These are phyloP conservation scores for Colletes gigas DNA, from an alignment of 1,140 invertebrate species.

Conservation along the genomic window DNA sequence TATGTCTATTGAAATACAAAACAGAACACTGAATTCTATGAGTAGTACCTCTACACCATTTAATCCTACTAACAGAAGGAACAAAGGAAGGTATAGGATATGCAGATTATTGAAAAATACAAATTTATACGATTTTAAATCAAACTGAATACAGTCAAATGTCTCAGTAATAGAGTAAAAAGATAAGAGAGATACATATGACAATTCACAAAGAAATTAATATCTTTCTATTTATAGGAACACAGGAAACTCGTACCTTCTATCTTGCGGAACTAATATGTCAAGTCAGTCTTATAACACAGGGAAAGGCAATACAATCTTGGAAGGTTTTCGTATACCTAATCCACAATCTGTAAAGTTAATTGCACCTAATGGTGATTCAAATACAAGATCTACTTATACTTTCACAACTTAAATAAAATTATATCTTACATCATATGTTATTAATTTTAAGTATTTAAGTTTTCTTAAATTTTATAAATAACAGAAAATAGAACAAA, in stretches of 20 bases:
- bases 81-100: conserved; percentile 7
- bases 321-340: conserved; percentile 17
- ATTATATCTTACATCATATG: background rate
- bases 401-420: background rate
- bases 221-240: background rate
- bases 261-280: background rate
- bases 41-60: background rate
- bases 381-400: background rate
- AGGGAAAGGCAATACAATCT: background rate
- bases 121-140: background rate
- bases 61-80: background rate
- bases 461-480: background rate
- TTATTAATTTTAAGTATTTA: too few relatives aligned
- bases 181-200: background rate
- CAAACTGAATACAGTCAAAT: background rate
- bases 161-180: background rate
- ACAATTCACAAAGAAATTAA: background rate
- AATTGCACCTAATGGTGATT: background rate
- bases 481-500: background rate
- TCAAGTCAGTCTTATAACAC: background rate
- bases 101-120: too few relatives aligned
- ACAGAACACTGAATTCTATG: background rate
- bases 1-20: background rate
- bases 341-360: background rate
- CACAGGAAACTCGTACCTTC: background rate